Conservation (phyloP, 1,140 invertebrate genomes). For the Plutomurus gul region DNA sequence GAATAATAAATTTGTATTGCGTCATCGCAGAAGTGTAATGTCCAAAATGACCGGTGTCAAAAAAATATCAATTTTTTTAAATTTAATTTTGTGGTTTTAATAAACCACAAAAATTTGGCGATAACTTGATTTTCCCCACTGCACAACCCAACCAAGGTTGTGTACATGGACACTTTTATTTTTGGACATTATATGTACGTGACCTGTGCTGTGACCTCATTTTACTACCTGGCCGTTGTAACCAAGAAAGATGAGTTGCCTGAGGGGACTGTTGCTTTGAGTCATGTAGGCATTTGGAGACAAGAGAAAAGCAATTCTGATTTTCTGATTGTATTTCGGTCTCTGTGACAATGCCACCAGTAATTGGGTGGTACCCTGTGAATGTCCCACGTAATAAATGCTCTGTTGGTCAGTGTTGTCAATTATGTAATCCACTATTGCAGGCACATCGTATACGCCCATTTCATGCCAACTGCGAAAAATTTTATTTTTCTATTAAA, state of each 20-base stretch:
- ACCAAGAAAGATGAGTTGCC: not conserved
- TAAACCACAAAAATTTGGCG: no score
- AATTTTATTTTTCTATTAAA: no score
- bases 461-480: not conserved
- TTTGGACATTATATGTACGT: no score
- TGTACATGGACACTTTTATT: no score
- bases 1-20: no score
- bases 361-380: constrained; percentile 14
- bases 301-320: not conserved
- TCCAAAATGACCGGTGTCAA: no score
- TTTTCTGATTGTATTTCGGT: not conserved
- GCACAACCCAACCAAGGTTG: no score
- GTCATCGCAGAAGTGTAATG: no score
- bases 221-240: not conserved
- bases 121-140: no score
- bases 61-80: no score
- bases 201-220: no score
- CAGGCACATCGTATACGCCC: constrained; percentile 67
- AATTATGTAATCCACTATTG: constrained; percentile 71
- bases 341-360: not conserved
- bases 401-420: constrained; percentile 60
- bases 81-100: no score
- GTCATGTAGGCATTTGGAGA: not conserved
- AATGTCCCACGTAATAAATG: constrained; percentile 70
- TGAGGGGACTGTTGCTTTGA: not conserved